A percentile compares a stretch with the other conserved stretches of the same genome.
phyloP scores from a whole-genome alignment of 2,797 vertebrate species.

The Hippopotamyrus pictus region DNA sequence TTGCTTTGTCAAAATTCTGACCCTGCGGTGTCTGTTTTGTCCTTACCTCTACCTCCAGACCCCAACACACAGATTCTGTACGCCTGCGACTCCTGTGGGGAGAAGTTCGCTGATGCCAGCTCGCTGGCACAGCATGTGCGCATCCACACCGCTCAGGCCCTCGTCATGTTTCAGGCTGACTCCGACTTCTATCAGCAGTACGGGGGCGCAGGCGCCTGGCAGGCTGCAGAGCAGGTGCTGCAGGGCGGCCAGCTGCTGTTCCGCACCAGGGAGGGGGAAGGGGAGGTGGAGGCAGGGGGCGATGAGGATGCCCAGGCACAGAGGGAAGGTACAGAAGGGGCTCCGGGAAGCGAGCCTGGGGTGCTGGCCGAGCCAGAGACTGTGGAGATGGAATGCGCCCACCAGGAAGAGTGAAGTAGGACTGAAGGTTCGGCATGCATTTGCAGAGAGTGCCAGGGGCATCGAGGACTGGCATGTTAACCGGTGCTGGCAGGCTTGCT shows the following conservation, averaged over 20 bases:
- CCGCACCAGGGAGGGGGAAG: slow-evolving; percentile 50
- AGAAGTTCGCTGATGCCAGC: slow-evolving; percentile 89
- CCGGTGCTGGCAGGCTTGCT: neutral
- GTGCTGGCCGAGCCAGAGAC: slow-evolving; percentile 11
- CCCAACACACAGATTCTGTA: slow-evolving; percentile 96
- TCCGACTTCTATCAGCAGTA: slow-evolving; percentile 94
- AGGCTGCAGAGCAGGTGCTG: slow-evolving; percentile 75
- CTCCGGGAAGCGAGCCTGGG: slow-evolving; percentile 13
- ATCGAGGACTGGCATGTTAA: neutral
- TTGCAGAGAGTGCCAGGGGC: neutral
- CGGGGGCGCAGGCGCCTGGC: slow-evolving; percentile 67
- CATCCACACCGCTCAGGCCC: slow-evolving; percentile 92
- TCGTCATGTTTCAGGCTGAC: slow-evolving; percentile 97
- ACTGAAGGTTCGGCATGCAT: neutral
- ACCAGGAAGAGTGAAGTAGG: slow-evolving; percentile 30
- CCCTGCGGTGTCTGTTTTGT: neutral
- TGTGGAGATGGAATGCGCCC: slow-evolving; percentile 20
- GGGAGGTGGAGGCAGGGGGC: slow-evolving; percentile 26
- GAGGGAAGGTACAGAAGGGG: slow-evolving; percentile 41
- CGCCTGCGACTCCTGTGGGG: slow-evolving; percentile 91
- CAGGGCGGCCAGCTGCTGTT: slow-evolving; percentile 80
- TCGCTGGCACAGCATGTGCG: slow-evolving; percentile 92
- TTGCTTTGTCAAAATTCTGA: neutral
- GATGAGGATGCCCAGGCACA: slow-evolving; percentile 36
- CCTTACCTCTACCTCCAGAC: slow-evolving; percentile 57